Percentiles rank a stretch among this genome's conserved stretches.
phyloP scores from a whole-genome alignment of 2,797 vertebrate genomes.

The Gadopsis marmoratus region DNA sequence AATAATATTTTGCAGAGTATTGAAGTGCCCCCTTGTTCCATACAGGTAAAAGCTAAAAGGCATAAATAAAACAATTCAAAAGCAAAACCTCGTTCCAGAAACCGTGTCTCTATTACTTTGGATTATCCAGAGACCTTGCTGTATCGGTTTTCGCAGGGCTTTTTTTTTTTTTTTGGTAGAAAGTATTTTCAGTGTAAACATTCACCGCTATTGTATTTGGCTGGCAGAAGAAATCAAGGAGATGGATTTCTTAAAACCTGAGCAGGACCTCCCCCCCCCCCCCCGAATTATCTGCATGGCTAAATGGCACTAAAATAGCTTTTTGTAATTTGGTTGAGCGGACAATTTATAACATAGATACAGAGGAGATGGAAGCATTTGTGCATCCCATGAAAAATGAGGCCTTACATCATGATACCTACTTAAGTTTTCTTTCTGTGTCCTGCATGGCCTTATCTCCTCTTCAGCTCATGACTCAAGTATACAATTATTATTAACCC shows the following conservation, averaged over 20 bases:
- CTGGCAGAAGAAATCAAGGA: neutral
- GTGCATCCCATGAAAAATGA: neutral
- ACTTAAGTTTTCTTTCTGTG: slow-evolving; percentile 8
- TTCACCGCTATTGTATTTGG: neutral
- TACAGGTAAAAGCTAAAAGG: neutral
- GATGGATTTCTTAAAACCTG: neutral
- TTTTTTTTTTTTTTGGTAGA: neutral
- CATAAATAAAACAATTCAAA: neutral
- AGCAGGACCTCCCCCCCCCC: neutral
- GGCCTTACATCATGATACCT: neutral
- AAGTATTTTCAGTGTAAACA: neutral
- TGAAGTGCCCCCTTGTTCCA: neutral
- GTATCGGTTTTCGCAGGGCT: neutral
- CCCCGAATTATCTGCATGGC: neutral
- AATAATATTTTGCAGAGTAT: too few species aligned
- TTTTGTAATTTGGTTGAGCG: neutral
- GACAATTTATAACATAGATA: neutral
- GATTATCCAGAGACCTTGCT: neutral
- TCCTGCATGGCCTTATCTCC: slow-evolving; percentile 25
- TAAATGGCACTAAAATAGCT: neutral
- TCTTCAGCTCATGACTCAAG: slow-evolving; percentile 25
- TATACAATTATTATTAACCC: too few species aligned
- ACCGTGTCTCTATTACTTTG: neutral
- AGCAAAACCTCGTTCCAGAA: neutral
- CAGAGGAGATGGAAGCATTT: neutral